Evolutionary conservation across 2,113 vertebrate genomes (phyloP), one percentile per base, ranked within the genome.

Genomic region (Montifringilla adamsi): DNA sequence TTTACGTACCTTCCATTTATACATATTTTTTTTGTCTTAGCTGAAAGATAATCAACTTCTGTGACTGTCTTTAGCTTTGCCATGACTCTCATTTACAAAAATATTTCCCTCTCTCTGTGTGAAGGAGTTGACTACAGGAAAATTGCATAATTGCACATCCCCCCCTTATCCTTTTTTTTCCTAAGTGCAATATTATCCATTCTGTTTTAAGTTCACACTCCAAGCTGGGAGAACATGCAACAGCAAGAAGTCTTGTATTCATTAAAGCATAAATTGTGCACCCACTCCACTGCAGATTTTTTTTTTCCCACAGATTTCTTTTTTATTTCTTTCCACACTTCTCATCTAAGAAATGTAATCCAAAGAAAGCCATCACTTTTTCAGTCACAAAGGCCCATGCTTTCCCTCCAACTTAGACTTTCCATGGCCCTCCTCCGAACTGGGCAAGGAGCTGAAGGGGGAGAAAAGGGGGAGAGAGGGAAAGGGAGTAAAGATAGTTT

Each of bases 101-200:
- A 79, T 95, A 91, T 94, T 87, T 95, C 23, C 44, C 31, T 8
- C 70, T 89, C 87, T 86, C 35, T 49, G 6, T 35, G 33, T 26
- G 13, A 94, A 88, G 46, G 27, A 90, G 91, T 59, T 1, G 0
- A 86, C 78, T 85, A 63, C 17, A 88, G 35, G 68, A 80, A 95
- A 95, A 94, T 28, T 84, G 90, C 55, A 33, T 94, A 90, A 87
- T 37, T 94, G 85, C 79, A 86, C 59, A 74, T 79, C 27, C 64
- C 75, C 53, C 53, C 55, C 37, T 44, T 72, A 31, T 33, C 16
- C 21, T 63, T 62, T 77, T 90, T 74, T 68, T 33, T 74, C 55
- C 21, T 95, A 83, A 90, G 55, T 95, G 87, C 53, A 93, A 47
- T 83, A 92, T 86, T 93, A 95, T 63, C 93, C 73, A 87, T 67